phyloP scores from a whole-genome alignment of 2,797 vertebrate genomes.

The Potorous gilbertii region DNA sequence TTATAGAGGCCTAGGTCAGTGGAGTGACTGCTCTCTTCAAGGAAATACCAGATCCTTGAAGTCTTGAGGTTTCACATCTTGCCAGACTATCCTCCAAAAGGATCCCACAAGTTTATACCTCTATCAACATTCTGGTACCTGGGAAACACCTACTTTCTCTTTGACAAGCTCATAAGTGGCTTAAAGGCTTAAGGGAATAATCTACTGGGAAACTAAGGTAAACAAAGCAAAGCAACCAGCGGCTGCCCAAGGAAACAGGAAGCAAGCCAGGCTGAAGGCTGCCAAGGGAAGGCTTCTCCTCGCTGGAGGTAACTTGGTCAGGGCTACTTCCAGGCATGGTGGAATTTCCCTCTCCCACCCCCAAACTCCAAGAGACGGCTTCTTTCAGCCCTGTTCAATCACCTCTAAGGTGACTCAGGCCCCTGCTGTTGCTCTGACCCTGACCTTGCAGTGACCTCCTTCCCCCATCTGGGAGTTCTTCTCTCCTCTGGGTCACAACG shows the following conservation, averaged over 20 bases:
- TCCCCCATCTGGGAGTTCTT: background rate
- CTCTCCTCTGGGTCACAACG: background rate
- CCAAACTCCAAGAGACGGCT: background rate
- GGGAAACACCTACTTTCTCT: conserved; percentile 18
- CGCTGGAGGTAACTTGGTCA: background rate
- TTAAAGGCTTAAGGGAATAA: conserved; percentile 50
- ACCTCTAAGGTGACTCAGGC: background rate
- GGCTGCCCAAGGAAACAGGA: background rate
- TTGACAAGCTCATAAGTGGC: background rate
- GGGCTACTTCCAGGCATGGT: background rate
- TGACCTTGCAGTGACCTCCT: background rate
- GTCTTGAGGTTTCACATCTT: background rate
- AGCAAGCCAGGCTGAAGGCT: background rate
- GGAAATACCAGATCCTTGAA: background rate
- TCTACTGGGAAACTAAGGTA: conserved; percentile 51
- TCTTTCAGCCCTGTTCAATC: background rate
- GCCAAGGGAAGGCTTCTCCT: background rate
- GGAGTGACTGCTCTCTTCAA: background rate
- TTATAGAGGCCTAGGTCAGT: background rate
- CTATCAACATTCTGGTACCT: conserved; percentile 35
- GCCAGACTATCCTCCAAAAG: background rate
- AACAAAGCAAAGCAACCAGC: conserved; percentile 7
- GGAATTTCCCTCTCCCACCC: background rate
- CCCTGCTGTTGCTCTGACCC: background rate
- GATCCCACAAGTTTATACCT: conserved; percentile 29